phyloP scores from a whole-genome alignment of 1,140 invertebrate genomes.

The Ceratoteleas bidentatus region DNA sequence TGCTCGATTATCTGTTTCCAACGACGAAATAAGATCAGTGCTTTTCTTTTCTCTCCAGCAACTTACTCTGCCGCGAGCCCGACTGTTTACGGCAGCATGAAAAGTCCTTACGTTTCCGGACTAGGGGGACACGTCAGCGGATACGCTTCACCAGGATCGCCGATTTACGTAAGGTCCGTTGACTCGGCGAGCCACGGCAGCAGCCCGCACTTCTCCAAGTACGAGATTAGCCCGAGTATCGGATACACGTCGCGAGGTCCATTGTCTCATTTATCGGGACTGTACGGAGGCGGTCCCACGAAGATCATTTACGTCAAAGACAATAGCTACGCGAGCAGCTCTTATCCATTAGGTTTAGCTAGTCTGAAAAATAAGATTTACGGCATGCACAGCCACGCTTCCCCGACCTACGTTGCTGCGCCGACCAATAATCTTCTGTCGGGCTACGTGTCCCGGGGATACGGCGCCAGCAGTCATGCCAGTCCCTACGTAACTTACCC shows the following conservation, averaged over 20 bases:
- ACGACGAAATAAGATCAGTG: neutral
- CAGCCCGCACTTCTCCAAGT: conserved; percentile 31
- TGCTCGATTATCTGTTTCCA: neutral
- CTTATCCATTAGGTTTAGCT: conserved; percentile 36
- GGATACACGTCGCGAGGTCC: conserved; percentile 23
- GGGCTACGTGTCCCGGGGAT: conserved; percentile 36
- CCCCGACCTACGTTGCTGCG: conserved; percentile 30
- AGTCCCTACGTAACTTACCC: conserved; percentile 45
- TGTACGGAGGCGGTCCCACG: conserved; percentile 30
- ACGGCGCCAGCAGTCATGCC: conserved; percentile 18
- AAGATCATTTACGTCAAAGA: conserved; percentile 60
- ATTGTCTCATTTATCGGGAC: conserved; percentile 26
- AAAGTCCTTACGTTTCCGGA: conserved; percentile 27
- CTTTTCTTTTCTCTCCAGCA: conserved; percentile 11
- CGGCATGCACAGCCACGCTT: conserved; percentile 40
- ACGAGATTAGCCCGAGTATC: conserved; percentile 40
- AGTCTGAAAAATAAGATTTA: conserved; percentile 49
- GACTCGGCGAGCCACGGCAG: conserved; percentile 36
- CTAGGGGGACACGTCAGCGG: conserved; percentile 34
- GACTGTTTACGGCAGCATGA: conserved; percentile 37
- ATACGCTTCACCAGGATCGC: conserved; percentile 26
- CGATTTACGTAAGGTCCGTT: conserved; percentile 38
- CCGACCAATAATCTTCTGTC: conserved; percentile 35
- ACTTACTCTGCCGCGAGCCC: conserved; percentile 37
- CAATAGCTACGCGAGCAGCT: conserved; percentile 44